Conservation (phyloP, 2,797 vertebrate genomes). For the Dryobates pubescens region DNA sequence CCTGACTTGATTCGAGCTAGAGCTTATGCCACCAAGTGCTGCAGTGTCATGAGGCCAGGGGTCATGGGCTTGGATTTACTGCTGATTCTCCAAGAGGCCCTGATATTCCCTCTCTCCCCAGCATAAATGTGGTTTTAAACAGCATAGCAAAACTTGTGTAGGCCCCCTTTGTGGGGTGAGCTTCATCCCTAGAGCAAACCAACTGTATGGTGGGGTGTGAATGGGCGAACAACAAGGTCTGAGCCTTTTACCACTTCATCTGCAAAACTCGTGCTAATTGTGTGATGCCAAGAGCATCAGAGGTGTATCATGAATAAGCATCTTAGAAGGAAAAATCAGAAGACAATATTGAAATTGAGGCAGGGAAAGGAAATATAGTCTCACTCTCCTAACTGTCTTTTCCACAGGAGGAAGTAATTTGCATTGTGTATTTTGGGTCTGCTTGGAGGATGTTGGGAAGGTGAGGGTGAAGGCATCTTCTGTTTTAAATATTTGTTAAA, state of each 20-base stretch:
- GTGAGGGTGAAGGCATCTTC: background rate
- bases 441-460: background rate
- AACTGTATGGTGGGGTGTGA: background rate
- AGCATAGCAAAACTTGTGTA: background rate
- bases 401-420: background rate
- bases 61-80: no score
- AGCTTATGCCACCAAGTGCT: background rate
- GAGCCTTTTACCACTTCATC: background rate
- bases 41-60: no score
- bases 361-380: background rate
- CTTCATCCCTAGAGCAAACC: background rate
- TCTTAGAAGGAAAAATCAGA: background rate
- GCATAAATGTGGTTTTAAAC: background rate
- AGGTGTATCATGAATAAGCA: background rate
- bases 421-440: background rate
- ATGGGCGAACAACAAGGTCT: fast-evolving
- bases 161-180: fast-evolving
- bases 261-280: background rate
- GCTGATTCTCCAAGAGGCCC: fast-evolving
- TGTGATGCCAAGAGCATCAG: fast-evolving
- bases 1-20: conserved; percentile 5
- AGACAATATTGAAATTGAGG: background rate
- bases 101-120: fast-evolving
- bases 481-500: background rate
- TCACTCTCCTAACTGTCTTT: background rate